Evolutionary conservation across 2,888 invertebrate genomes (phyloP), one percentile per base, ranked within the genome.

Genomic region (Leptinotarsa haldemani): DNA sequence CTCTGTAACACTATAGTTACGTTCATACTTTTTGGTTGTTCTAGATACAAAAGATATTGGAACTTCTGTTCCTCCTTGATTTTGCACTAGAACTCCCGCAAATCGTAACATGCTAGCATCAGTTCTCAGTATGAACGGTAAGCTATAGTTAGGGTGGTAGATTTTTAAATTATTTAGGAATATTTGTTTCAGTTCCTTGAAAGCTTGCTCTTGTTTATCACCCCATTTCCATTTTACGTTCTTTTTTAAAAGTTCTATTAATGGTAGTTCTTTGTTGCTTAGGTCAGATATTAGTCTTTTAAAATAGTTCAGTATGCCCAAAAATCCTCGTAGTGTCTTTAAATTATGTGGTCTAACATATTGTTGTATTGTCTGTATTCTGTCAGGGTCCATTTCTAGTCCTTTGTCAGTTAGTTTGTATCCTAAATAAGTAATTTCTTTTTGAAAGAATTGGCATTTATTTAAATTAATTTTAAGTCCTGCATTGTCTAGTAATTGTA

Each of bases 381-480:
- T 83, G 7, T 67, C 65, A 2, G 68, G 61, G 25, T 82, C 81
- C 2, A 84, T 83, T 18, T 75, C 53, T 0, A 85, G 65, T 1
- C 83, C 82, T 0, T 74, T 30, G 12, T 61, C 70, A 22, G 79
- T 80, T 9, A 75, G 50, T 47, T 16, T 63, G 13, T 61, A 84
- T 77, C 84, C 84, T 3, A 84, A 74, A 68, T 82, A 85, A 15
- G 82, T 78, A 4, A 85, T 76, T 22, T 71, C 58, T 4, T 69
- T 74, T 46, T 71, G 13, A 5, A 83, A 77, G 69, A 85, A 85
- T 5, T 61, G 25, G 72, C 83, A 84, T 70, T 84, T 85, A 0
- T 76, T 70, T 1, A 22, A 61, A 69, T 85, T 85, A 3, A 86
- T 52, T 3, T 82, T 84, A 2, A 86, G 61, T n/a, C 81, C 80